These are phyloP conservation scores for Frieseomelitta varia DNA, from an alignment of 1,140 invertebrate genomes.

Conservation along the genomic window DNA sequence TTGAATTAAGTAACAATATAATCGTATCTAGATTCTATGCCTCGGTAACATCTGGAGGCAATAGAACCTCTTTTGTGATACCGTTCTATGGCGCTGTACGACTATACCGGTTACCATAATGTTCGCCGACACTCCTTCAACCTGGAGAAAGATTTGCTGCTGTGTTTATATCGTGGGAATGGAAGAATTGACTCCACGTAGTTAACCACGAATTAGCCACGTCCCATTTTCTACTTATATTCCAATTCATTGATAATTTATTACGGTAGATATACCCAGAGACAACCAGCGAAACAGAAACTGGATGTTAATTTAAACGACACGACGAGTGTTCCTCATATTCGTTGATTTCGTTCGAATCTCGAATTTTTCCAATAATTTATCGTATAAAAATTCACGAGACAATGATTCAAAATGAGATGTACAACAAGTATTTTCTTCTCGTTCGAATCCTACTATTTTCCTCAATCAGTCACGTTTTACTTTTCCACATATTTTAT, in stretches of 20 bases:
- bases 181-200: background rate
- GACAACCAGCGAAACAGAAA: too few species aligned
- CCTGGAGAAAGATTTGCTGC: slow-evolving; percentile 6
- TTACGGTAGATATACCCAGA: background rate
- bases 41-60: slow-evolving; percentile 34
- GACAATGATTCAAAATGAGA: too few species aligned
- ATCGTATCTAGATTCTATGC: background rate
- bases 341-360: too few species aligned
- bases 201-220: background rate
- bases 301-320: too few species aligned
- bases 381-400: too few species aligned
- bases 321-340: too few species aligned
- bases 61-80: slow-evolving; percentile 55
- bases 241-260: background rate
- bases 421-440: too few species aligned
- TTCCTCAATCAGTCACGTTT: too few species aligned
- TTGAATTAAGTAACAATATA: background rate
- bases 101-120: slow-evolving; percentile 8
- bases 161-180: slow-evolving; percentile 42
- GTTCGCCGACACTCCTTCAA: slow-evolving; percentile 30
- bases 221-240: background rate
- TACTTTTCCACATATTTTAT: too few species aligned
- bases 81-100: slow-evolving; percentile 33
- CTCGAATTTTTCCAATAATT: too few species aligned
- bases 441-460: too few species aligned